phyloP scores from a whole-genome alignment of 2,888 invertebrate genomes.

The Julus scanicus region DNA sequence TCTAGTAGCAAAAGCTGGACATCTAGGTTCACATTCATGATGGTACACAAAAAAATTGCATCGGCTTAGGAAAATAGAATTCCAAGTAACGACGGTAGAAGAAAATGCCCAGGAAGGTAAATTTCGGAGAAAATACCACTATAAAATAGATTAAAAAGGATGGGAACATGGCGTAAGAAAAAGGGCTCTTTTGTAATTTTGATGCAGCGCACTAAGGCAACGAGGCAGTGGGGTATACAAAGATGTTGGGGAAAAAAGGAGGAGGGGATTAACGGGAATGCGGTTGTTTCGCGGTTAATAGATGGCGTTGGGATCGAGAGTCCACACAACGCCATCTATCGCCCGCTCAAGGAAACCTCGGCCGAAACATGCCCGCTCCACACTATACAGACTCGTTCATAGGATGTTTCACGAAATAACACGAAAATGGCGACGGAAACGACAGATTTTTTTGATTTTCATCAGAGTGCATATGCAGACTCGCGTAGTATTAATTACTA shows the following conservation, averaged over 20 bases:
- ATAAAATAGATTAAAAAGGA: background rate
- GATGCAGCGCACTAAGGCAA: conserved; percentile 15
- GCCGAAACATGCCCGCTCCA: background rate
- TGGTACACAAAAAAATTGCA: background rate
- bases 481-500: background rate
- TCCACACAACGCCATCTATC: background rate
- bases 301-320: background rate
- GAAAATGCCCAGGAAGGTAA: background rate
- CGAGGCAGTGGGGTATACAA: background rate
- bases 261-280: background rate
- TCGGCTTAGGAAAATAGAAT: conserved; percentile 36
- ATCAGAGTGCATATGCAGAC: conserved; percentile 34
- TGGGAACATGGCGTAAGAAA: conserved; percentile 32
- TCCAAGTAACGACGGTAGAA: background rate
- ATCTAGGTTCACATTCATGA: conserved; percentile 8
- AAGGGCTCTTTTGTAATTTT: background rate
- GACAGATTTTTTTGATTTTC: conserved; percentile 31
- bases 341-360: background rate
- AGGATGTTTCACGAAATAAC: background rate
- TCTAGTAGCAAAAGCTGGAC: conserved; percentile 13
- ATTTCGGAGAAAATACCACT: background rate
- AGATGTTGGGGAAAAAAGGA: background rate
- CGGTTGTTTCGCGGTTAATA: background rate
- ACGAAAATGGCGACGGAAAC: conserved; percentile 14
- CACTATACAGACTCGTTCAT: background rate